Evolutionary conservation across 1,140 invertebrate genomes (phyloP).

Genomic region (Catajapyx aquilonaris): DNA sequence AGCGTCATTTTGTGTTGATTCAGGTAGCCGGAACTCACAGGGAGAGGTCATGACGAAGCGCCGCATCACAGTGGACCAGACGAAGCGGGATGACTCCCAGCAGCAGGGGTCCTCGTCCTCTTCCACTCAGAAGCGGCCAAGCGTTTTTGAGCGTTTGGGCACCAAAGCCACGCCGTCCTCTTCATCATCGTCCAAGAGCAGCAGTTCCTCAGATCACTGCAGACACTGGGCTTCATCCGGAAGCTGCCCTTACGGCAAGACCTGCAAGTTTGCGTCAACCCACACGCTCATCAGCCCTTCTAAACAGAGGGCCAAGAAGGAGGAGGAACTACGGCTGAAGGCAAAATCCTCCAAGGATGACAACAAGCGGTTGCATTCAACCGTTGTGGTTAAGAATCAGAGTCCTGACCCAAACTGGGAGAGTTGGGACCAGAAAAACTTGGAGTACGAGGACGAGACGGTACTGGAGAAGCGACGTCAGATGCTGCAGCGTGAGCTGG

Average conservation of each 20-base stretch:
- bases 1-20: no score
- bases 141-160: constrained; percentile 56
- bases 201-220: constrained; percentile 32
- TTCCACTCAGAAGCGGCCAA: constrained; percentile 29
- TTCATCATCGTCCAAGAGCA: constrained; percentile 15
- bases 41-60: neutral
- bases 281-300: constrained; percentile 50
- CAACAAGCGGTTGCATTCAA: neutral
- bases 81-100: neutral
- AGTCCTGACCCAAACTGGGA: constrained; percentile 36
- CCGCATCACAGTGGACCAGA: constrained; percentile 2
- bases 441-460: constrained; percentile 64
- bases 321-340: constrained; percentile 24
- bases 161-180: constrained; percentile 38
- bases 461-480: constrained; percentile 51
- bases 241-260: constrained; percentile 48
- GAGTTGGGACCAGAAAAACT: constrained; percentile 50
- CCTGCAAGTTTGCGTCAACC: constrained; percentile 38
- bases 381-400: constrained; percentile 2
- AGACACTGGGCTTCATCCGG: constrained; percentile 51
- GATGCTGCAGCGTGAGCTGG: constrained; percentile 42
- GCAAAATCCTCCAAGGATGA: neutral
- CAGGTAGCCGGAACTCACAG: no score
- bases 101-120: no score
- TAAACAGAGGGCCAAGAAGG: constrained; percentile 40